Percentiles rank a stretch among this genome's conserved stretches.
These are phyloP conservation scores for Drosophila subsilvestris DNA, from an alignment of 2,888 invertebrate genomes.

Conservation along the genomic window DNA sequence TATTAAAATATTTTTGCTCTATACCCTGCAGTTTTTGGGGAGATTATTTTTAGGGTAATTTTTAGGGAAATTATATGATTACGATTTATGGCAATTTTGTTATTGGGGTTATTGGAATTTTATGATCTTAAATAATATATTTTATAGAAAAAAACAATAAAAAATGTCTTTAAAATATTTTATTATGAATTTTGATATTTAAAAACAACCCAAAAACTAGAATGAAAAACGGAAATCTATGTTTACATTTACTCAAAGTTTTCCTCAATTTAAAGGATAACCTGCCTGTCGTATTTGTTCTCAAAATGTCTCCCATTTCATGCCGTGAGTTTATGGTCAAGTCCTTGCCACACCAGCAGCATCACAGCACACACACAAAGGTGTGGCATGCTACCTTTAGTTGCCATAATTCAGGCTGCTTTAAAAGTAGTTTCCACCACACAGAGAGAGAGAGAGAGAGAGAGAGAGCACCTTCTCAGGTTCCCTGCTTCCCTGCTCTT, in stretches of 20 bases:
- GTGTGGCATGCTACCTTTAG: background rate
- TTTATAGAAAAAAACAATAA: background rate
- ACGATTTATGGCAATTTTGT: no score
- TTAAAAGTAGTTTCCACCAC: background rate
- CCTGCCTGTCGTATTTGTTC: background rate
- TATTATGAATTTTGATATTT: background rate
- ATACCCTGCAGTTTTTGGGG: background rate
- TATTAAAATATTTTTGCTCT: conserved; percentile 8
- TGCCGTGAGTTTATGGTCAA: background rate
- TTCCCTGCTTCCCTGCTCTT: background rate
- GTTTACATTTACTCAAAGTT: background rate
- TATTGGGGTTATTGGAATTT: no score
- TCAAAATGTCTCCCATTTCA: background rate
- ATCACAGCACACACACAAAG: background rate
- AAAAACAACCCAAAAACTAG: background rate
- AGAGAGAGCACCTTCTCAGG: background rate
- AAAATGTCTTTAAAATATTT: background rate
- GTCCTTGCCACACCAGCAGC: background rate
- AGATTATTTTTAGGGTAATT: background rate
- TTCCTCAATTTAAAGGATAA: background rate
- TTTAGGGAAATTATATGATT: background rate
- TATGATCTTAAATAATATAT: no score
- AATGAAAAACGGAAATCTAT: background rate
- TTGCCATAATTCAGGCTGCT: conserved; percentile 3
- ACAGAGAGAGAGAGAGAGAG: background rate